Percentiles rank a stretch among this genome's conserved stretches.
Evolutionary conservation across 2,888 invertebrate genomes (phyloP).

Genomic region (Pyralis farinalis): DNA sequence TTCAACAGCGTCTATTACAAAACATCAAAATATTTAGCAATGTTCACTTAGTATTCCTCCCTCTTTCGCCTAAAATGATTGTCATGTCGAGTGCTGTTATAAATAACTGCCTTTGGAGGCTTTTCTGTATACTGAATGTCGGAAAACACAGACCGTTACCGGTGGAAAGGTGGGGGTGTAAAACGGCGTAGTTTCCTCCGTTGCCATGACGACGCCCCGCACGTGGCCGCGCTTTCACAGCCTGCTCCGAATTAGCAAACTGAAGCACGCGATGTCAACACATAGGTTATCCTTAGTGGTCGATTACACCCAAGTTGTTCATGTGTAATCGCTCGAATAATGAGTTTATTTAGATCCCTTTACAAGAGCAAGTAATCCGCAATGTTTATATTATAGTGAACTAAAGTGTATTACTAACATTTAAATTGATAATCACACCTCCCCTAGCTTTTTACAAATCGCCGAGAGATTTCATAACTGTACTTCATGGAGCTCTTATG

Average conservation of each 20-base stretch:
- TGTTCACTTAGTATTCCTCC: no score
- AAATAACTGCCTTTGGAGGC: constrained; percentile 31
- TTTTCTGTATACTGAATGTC: constrained; percentile 33
- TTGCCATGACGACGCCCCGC: constrained; percentile 73
- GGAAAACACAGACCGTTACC: constrained; percentile 28
- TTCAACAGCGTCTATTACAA: no score
- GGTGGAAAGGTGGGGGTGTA: constrained; percentile 36
- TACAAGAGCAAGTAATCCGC: constrained; percentile 16
- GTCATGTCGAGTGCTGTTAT: constrained; percentile 10
- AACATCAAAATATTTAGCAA: no score
- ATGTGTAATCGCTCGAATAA: constrained; percentile 45
- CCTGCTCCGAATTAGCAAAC: constrained; percentile 54
- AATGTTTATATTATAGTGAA: constrained; percentile 19
- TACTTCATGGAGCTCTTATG: constrained; percentile 41
- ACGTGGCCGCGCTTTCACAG: constrained; percentile 51
- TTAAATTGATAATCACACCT: constrained; percentile 44
- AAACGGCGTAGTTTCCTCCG: constrained; percentile 67
- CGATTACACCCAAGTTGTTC: constrained; percentile 40
- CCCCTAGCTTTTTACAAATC: constrained; percentile 28
- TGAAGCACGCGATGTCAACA: constrained; percentile 37
- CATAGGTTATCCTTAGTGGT: constrained; percentile 44
- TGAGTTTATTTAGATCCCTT: constrained; percentile 30
- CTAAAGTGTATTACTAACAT: constrained; percentile 30
- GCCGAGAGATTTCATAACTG: constrained; percentile 39
- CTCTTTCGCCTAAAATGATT: background rate